Evolutionary conservation across 1,140 invertebrate genomes (phyloP), one percentile per base, ranked within the genome.

Genomic region (Charaxes varanes): DNA sequence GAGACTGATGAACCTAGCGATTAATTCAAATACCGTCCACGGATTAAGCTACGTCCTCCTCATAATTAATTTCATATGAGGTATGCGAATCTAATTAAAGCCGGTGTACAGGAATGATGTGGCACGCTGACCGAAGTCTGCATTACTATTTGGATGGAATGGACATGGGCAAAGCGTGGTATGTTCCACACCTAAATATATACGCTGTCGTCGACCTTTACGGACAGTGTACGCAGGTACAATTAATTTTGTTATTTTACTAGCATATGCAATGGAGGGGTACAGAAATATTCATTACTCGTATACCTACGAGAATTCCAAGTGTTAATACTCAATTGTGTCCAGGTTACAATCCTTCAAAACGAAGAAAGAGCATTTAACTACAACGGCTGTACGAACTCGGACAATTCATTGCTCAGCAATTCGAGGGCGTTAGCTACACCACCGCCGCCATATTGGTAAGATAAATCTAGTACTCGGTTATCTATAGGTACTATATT

Each of bases 181-280:
- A 89, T 12, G 92, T 93, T 48, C 87, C 96, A 19, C 92, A 95
- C 22, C 72, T 88, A 27, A 92, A 92, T 73, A 90, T 97, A 35
- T 97, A 94, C 85, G 95, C 94, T n/a, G 95, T 98, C 0, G 92
- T 98, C 18, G 96, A 98, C 86, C 86, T 98, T 6, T 97, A 97
- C 70, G 96, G 96, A 3, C 94, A 96, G 68, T 98, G 96, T 80
- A 94, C 94, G 11, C 94, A 97, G 87, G 95, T 97, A 45, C 17
- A 31, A 8, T 7, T 6, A 21, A 26, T n/a, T 10, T 13, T 15
- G 4, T 21, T 7, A 24, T n/a, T 5, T 7, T 14, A 13, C 3
- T 21, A 14, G n/a, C n/a, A n/a, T n/a, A n/a, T n/a, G n/a, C n/a
- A n/a, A n/a, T n/a, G n/a, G n/a, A n/a, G n/a, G n/a, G n/a, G n/a